Evolutionary conservation across 2,888 invertebrate species (phyloP).

Genomic region (Apamea monoglypha): DNA sequence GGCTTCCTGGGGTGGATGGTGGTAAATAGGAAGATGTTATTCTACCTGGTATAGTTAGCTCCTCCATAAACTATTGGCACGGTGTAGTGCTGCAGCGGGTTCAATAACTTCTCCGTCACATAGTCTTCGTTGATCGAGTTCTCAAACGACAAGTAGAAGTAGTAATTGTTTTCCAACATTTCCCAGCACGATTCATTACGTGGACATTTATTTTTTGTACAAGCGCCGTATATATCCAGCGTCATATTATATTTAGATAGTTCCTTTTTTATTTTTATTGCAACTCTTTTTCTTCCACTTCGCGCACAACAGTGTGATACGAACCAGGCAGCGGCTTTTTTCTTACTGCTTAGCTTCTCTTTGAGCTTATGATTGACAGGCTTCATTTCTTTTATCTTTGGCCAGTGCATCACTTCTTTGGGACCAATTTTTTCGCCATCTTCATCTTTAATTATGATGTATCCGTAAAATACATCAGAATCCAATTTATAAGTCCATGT

Average conservation of each 20-base stretch:
- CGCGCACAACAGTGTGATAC: constrained; percentile 75
- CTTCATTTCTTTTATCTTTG: constrained; percentile 69
- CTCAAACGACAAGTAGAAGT: constrained; percentile 82
- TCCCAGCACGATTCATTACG: constrained; percentile 62
- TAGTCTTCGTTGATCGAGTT: constrained; percentile 81
- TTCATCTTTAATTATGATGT: constrained; percentile 71
- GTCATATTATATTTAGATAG: constrained; percentile 67
- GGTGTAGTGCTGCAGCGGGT: constrained; percentile 74
- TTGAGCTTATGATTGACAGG: constrained; percentile 70
- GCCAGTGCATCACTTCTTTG: constrained; percentile 73
- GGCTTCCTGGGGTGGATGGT: not conserved
- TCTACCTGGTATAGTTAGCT: constrained; percentile 82
- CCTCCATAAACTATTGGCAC: constrained; percentile 83
- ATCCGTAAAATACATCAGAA: constrained; percentile 75
- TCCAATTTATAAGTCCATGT: constrained; percentile 79
- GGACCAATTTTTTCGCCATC: constrained; percentile 72
- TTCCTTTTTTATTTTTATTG: constrained; percentile 64
- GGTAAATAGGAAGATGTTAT: not conserved
- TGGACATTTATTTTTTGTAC: constrained; percentile 62
- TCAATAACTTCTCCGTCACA: constrained; percentile 82
- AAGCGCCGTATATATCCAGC: constrained; percentile 77
- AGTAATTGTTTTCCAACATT: constrained; percentile 74
- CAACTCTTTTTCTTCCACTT: constrained; percentile 69
- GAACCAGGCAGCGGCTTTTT: constrained; percentile 79
- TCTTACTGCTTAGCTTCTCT: constrained; percentile 70